Conservation (phyloP, 2,888 invertebrate species). For the Dasypolia templi region DNA sequence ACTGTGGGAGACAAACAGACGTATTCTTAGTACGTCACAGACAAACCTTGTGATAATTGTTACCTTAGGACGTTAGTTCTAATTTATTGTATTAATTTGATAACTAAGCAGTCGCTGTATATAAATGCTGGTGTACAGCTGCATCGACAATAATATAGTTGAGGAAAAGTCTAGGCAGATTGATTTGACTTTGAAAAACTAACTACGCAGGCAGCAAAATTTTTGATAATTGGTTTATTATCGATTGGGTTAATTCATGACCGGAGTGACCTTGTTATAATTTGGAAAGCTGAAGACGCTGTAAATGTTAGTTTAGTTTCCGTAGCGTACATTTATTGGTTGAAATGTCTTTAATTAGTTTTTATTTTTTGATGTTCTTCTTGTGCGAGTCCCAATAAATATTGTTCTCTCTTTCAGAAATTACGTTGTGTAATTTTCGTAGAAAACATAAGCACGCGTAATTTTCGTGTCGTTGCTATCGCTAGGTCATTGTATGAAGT, state of each 20-base stretch:
- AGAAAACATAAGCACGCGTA: background rate
- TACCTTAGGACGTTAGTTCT: background rate
- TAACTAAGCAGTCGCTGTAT: background rate
- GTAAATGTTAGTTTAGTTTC: background rate
- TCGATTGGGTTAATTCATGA: background rate
- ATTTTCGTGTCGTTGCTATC: background rate
- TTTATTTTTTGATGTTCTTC: no score
- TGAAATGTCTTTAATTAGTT: no score
- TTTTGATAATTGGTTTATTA: background rate
- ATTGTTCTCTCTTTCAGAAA: background rate
- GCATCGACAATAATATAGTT: background rate
- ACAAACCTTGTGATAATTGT: conserved; percentile 15
- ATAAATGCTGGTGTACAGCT: background rate
- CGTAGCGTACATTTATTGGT: no score
- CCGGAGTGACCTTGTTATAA: background rate
- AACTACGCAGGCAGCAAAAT: background rate
- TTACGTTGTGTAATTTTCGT: background rate
- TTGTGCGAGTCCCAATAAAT: no score
- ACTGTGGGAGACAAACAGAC: background rate
- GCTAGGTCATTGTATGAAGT: background rate
- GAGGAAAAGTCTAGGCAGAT: background rate
- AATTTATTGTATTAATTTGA: background rate
- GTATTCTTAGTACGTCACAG: conserved; percentile 14
- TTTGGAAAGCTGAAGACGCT: background rate
- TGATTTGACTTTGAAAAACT: background rate